Evolutionary conservation across 2,888 invertebrate species (phyloP).

Genomic region (Platycheirus albimanus): DNA sequence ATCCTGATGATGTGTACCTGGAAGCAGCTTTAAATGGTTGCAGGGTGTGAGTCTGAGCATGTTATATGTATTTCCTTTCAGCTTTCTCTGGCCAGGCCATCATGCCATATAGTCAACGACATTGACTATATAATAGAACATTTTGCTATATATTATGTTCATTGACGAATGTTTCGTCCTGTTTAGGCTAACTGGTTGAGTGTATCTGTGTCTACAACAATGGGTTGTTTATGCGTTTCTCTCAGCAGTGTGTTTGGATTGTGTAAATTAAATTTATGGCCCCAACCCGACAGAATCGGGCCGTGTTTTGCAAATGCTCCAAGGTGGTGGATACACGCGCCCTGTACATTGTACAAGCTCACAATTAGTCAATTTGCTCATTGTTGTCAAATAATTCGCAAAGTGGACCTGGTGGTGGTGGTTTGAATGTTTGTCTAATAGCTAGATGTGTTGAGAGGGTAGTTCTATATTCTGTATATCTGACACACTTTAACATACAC

Average conservation of each 20-base stretch:
- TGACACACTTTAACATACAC: background rate
- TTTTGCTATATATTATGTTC: no score
- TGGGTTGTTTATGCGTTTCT: constrained; percentile 26
- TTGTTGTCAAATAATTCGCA: constrained; percentile 68
- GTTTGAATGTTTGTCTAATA: background rate
- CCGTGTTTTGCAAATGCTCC: constrained; percentile 46
- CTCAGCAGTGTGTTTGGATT: constrained; percentile 51
- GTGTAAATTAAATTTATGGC: constrained; percentile 65
- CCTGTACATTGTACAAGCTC: constrained; percentile 57
- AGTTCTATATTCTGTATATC: background rate
- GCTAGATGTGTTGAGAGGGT: background rate
- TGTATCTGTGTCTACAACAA: no score
- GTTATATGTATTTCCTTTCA: no score
- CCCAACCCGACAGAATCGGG: constrained; percentile 35
- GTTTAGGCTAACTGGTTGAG: background rate
- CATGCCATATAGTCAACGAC: background rate
- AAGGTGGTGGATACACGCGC: constrained; percentile 43
- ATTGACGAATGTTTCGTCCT: constrained; percentile 22
- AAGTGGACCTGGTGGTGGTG: constrained; percentile 27
- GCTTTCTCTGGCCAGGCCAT: no score
- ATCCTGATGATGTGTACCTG: no score
- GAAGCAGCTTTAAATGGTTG: background rate
- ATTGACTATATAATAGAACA: constrained; percentile 10
- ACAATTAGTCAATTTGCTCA: constrained; percentile 69
- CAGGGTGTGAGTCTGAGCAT: constrained; percentile 10